Evolutionary conservation across 53 echinoderm and acorn worm species (phyloP).

Genomic region (Paracentrotus lividus): DNA sequence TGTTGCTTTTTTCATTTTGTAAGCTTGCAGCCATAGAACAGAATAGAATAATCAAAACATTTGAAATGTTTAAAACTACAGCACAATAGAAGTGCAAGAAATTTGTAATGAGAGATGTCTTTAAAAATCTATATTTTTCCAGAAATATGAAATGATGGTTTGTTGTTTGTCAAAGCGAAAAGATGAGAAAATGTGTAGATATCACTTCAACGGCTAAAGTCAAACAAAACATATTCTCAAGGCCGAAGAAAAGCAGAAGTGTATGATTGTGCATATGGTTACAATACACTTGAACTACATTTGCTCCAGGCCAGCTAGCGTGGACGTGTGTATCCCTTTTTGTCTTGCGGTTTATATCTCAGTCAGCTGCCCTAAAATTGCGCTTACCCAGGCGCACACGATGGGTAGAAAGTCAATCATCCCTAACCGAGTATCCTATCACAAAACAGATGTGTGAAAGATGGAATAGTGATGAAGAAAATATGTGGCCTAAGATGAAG

Average conservation of each 20-base stretch:
- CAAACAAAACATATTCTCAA: neutral
- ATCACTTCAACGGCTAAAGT: slow-evolving; percentile 1
- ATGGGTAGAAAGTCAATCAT: slow-evolving; percentile 47
- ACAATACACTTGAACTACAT: neutral
- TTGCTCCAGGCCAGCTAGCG: neutral
- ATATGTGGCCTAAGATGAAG: neutral
- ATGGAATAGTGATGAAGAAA: slow-evolving; percentile 48
- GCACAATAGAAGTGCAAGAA: no score
- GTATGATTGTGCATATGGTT: neutral
- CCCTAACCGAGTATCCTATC: slow-evolving; percentile 40
- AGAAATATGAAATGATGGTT: neutral
- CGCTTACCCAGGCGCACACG: slow-evolving; percentile 4
- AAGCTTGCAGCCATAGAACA: no score
- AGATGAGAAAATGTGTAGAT: neutral
- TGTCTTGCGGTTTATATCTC: slow-evolving; percentile 28
- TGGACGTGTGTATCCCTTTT: slow-evolving; percentile 4
- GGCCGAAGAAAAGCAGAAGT: slow-evolving; percentile 12
- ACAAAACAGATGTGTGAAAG: slow-evolving; percentile 57
- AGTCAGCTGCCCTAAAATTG: slow-evolving; percentile 46
- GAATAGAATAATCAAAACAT: no score
- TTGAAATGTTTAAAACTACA: no score
- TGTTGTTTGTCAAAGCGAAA: neutral
- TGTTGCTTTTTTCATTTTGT: no score
- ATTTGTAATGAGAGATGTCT: no score
- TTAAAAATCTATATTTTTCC: neutral